Base-by-base conservation (phyloP, 1,140 invertebrate genomes). In the Chlorops oryzae region DNA sequence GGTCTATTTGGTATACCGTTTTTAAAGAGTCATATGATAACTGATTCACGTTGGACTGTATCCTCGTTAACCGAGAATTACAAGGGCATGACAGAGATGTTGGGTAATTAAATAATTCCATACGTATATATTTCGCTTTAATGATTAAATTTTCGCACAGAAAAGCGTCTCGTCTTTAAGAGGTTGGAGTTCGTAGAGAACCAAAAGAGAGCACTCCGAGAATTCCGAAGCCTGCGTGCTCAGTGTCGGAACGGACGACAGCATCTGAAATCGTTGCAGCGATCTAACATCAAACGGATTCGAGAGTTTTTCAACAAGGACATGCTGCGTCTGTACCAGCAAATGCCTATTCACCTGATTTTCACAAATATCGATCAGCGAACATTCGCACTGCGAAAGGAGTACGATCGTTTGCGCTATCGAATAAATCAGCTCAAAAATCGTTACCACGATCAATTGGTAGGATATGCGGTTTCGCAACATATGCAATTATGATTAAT, bases 1-100 rank as follows among this genome's bases (percentile, higher is more conserved):
- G 43, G 38, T n/a, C 20, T 52, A 1, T 52, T 52, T 43, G 51
- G 51, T 23, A 12, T 32, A 3, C 20, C 27, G 5, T 47, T 21
- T 47, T 21, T 52, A 2, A 18, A 25, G 7, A 7, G n/a, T 13
- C 51, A 52, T 27, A 20, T 20, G 7, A 34, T 52, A 21, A n/a
- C 12, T 3, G 39, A 37, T 41, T 3, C 20, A 12, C 10, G 21
- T 25, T 52, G 51, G 51, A 13, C 35, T 23, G 20, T 38, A 2
- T 34, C 17, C 34, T 21, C 17, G 3, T n/a, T 32, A 18, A 42
- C 24, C 10, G 37, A 40, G 9, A 43, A 52, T 34, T 52, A 41
- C 18, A 21, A 42, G 5, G 15, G 18, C 12, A 50, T 50, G 38
- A 12, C 22, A 2, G 27, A 50, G 15, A n/a, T 50, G 2, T 25